Evolutionary conservation across 2,888 invertebrate species (phyloP).

Genomic region (Entomobrya proxima): DNA sequence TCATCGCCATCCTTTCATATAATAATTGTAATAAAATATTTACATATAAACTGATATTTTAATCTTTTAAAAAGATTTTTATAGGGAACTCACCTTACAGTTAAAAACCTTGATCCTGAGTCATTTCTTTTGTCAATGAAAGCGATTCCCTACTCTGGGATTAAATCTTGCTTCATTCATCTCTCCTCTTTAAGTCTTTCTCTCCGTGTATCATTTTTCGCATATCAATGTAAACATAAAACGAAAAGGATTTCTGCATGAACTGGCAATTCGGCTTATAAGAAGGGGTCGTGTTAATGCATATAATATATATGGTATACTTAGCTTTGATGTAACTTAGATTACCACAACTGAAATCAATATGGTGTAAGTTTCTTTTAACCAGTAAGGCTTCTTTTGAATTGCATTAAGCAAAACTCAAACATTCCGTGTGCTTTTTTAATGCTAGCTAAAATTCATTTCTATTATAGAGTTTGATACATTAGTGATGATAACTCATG

Average conservation of each 20-base stretch:
- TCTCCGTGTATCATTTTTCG: background rate
- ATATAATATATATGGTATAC: background rate
- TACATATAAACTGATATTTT: conserved; percentile 8
- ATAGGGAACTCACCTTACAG: background rate
- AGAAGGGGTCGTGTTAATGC: background rate
- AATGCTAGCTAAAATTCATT: too few species aligned
- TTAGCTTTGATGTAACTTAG: background rate
- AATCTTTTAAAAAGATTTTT: background rate
- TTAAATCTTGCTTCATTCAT: background rate
- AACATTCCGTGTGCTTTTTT: too few species aligned
- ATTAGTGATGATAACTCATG: too few species aligned
- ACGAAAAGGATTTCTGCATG: conserved; percentile 52
- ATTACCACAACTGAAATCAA: background rate
- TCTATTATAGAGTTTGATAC: too few species aligned
- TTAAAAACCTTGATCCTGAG: background rate
- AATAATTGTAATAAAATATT: conserved; percentile 12
- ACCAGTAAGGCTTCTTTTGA: too few species aligned
- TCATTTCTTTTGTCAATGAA: conserved; percentile 20
- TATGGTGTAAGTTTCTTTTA: too few species aligned
- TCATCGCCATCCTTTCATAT: background rate
- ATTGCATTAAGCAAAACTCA: too few species aligned
- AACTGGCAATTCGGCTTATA: conserved; percentile 35
- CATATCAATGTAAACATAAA: background rate
- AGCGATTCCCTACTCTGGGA: background rate
- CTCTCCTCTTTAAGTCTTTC: background rate